Base-by-base conservation (phyloP, 2,113 vertebrate species). In the Speoplatyrhinus poulsoni region DNA sequence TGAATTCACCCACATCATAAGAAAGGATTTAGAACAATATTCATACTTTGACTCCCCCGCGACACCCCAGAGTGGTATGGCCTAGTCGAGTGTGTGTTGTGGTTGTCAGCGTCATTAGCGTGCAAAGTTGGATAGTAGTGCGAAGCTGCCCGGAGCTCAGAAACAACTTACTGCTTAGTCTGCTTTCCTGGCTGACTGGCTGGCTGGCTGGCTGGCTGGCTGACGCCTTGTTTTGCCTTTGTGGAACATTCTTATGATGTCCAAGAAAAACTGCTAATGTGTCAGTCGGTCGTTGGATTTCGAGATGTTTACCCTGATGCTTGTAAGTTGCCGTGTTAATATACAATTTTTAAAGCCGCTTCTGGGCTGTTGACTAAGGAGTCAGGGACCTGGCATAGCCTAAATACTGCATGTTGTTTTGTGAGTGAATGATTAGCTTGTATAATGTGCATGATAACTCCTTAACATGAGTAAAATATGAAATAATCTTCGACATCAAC, bases 51-150 rank as follows among this genome's bases (percentile, higher is more conserved):
- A 26, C 16, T 9, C 6, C 63, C 72, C 72, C 60, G 50, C 33
- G 0, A 19, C 63, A 17, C 33, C 9, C 13, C 3, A 59, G 50
- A 73, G 72, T 88, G 76, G 85, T 74, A 73, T 3, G 0, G 66
- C 55, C 26, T 62, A 59, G 32, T 59, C 56, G 16, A 62, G 33
- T 50, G 60, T 74, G 50, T 82, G 84, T 83, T 71, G 87, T 87
- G 85, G 36, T 41, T 41, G 36, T 84, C 77, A 54, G 72, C 49
- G 84, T 82, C 72, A 70, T 87, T 71, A 87, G 82, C 77, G 80
- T 85, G 80, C 71, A 69, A 52, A 69, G 49, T 72, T 56, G 85
- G 79, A 82, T 72, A 82, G 76, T 77, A 77, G 88, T 65, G 60
- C 58, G 69, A 33, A 80, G 75, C 67, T 33, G 32, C 48, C n/a